Evolutionary conservation across 2,797 vertebrate genomes (phyloP).

Genomic region (Morus bassanus): DNA sequence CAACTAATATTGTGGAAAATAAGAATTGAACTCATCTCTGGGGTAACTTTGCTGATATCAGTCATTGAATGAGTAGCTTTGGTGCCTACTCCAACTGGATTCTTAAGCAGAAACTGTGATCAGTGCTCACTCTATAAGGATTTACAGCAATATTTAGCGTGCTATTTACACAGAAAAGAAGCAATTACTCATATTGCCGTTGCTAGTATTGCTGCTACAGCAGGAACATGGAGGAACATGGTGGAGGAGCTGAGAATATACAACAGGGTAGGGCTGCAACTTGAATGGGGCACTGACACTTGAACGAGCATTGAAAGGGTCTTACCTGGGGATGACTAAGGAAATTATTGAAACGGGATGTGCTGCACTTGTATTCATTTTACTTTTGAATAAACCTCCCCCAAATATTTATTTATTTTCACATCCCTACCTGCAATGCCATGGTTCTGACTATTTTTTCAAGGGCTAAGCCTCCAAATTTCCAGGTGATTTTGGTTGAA

Average conservation of each 20-base stretch:
- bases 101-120: not conserved
- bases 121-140: not conserved
- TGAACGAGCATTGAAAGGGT: not conserved
- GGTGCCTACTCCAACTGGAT: not conserved
- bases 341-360: not conserved
- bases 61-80: not conserved
- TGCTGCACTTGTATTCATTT: not conserved
- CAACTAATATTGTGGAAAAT: not conserved
- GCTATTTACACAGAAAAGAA: not conserved
- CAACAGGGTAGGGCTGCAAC: not conserved
- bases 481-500: not conserved
- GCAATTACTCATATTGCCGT: not conserved
- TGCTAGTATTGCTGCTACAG: not conserved
- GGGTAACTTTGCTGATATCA: not conserved
- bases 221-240: not conserved
- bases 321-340: not conserved
- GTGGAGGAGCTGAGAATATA: not conserved
- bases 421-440: not conserved
- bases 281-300: not conserved
- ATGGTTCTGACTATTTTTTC: not conserved
- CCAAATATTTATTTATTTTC: not conserved
- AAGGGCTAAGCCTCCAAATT: not conserved
- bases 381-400: not conserved
- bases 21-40: not conserved
- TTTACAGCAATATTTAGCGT: not conserved